phyloP scores from a whole-genome alignment of 1,140 invertebrate genomes.

The Drosophila equinoxialis region DNA sequence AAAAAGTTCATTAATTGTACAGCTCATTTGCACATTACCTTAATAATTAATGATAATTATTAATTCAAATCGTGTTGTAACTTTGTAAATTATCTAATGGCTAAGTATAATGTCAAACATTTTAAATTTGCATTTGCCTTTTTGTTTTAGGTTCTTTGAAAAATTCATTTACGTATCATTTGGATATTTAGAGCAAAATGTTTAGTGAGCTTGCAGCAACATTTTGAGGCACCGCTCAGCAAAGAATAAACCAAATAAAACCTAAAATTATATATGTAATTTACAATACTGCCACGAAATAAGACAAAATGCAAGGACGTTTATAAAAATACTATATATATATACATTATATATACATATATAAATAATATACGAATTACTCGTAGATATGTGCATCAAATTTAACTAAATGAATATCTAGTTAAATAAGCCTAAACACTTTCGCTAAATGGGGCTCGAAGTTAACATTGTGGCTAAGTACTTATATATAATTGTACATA shows the following conservation, averaged over 20 bases:
- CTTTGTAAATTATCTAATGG: slow-evolving; percentile 61
- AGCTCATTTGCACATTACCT: slow-evolving; percentile 37
- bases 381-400: slow-evolving; percentile 44
- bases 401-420: slow-evolving; percentile 45
- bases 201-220: slow-evolving; percentile 62
- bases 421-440: slow-evolving; percentile 59
- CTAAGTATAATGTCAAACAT: slow-evolving; percentile 68
- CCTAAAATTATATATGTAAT: slow-evolving; percentile 47
- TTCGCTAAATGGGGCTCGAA: slow-evolving; percentile 73
- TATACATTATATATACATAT: slow-evolving; percentile 47
- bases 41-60: slow-evolving; percentile 33
- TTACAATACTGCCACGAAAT: slow-evolving; percentile 77
- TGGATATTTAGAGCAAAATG: slow-evolving; percentile 61
- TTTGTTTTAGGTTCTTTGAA: slow-evolving; percentile 39
- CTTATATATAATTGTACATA: slow-evolving; percentile 61
- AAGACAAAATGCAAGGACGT: slow-evolving; percentile 65
- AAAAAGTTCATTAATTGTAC: slow-evolving; percentile 17
- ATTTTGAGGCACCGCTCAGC: slow-evolving; percentile 16
- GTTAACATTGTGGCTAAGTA: slow-evolving; percentile 83
- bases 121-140: slow-evolving; percentile 63
- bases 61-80: slow-evolving; percentile 29
- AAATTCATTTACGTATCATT: slow-evolving; percentile 40
- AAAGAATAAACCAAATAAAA: slow-evolving; percentile 29
- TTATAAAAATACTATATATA: slow-evolving; percentile 50
- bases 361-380: slow-evolving; percentile 41